A percentile compares a stretch with the other conserved stretches of the same genome.
Evolutionary conservation across 2,797 vertebrate genomes (phyloP).

Genomic region (Rhinoraja longicauda): DNA sequence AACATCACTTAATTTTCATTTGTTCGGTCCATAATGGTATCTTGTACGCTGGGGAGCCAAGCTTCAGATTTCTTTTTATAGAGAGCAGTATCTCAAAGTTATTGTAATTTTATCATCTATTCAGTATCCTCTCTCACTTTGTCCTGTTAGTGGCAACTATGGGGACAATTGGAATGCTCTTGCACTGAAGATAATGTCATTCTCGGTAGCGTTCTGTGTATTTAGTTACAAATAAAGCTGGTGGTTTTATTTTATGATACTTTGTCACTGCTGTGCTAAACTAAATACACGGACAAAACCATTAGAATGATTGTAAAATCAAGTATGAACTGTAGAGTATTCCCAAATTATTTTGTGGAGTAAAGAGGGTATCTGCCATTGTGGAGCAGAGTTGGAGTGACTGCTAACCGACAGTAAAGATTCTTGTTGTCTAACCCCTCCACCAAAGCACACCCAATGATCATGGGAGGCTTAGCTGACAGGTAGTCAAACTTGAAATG

Average conservation of each 20-base stretch:
- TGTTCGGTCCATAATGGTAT: background rate
- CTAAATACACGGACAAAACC: background rate
- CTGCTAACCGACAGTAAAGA: conserved; percentile 59
- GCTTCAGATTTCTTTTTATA: background rate
- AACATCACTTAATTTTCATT: background rate
- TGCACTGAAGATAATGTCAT: background rate
- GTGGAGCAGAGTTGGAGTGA: conserved; percentile 99
- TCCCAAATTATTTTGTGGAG: background rate
- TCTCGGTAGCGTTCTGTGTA: background rate
- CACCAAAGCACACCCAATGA: background rate
- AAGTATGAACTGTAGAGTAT: background rate
- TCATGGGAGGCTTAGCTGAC: background rate
- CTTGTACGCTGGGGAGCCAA: background rate
- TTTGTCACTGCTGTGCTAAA: background rate
- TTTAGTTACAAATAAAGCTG: background rate
- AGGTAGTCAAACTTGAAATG: background rate
- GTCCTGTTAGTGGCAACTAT: background rate
- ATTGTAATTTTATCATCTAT: background rate
- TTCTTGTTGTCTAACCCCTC: too few species aligned
- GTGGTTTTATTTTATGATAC: background rate
- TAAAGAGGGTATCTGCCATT: conserved; percentile 91
- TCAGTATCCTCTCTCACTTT: background rate
- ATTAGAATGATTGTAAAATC: background rate
- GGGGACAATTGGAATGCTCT: background rate
- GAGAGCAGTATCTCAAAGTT: background rate